phyloP scores from a whole-genome alignment of 35 echinoderm and acorn worm species.

The Ophioderma brevispina region DNA sequence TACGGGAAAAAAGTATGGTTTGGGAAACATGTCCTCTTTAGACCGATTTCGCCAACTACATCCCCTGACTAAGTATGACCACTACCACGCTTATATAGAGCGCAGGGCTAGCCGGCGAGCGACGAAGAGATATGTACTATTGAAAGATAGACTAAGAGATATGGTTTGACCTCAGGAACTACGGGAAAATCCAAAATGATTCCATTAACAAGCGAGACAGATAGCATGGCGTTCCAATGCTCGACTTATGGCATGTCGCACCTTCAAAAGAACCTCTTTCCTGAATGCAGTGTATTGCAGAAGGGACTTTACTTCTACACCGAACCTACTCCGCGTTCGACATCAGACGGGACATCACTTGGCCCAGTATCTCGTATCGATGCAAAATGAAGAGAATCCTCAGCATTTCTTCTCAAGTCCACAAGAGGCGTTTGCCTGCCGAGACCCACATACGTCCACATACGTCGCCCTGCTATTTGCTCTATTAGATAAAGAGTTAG shows the following conservation, averaged over 20 bases:
- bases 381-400: not conserved
- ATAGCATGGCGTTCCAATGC: not conserved
- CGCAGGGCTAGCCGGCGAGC: constrained; percentile 43
- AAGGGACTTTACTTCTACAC: not conserved
- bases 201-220: not conserved
- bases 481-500: constrained; percentile 41
- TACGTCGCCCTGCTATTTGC: constrained; percentile 59
- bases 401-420: no score
- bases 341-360: not conserved
- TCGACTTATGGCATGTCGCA: not conserved
- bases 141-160: constrained; percentile 1
- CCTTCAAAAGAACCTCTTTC: not conserved
- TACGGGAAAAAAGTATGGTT: constrained; percentile 59
- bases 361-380: not conserved
- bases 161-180: constrained; percentile 49
- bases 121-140: constrained; percentile 51
- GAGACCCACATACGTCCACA: not conserved
- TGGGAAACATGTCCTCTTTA: constrained; percentile 40
- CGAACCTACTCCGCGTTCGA: not conserved
- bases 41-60: constrained; percentile 31
- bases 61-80: constrained; percentile 65
- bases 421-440: not conserved
- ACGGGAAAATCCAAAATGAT: constrained; percentile 55
- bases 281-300: constrained; percentile 10
- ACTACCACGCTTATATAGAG: constrained; percentile 53